A percentile compares a stretch with the other conserved stretches of the same genome.
These are phyloP conservation scores for Alouatta palliata DNA, from an alignment of 2,113 vertebrate species.

Conservation along the genomic window DNA sequence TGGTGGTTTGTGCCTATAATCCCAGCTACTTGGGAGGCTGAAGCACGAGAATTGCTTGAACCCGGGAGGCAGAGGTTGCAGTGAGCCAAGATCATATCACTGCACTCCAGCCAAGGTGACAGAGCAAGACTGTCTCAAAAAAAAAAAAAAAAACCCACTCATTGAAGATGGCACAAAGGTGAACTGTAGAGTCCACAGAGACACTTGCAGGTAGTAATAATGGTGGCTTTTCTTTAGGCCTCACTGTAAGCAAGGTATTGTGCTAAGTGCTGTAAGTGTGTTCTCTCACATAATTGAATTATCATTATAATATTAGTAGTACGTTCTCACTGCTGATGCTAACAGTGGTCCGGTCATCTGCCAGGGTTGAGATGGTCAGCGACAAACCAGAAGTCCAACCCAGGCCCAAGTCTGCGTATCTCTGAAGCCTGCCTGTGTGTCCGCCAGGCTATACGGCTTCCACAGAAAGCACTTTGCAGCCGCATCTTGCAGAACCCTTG, in stretches of 20 bases:
- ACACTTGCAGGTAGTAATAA: neutral
- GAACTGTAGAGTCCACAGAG: neutral
- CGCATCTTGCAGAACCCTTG: neutral
- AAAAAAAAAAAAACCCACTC: neutral
- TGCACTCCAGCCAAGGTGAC: too few relatives aligned
- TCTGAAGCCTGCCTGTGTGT: accelerated
- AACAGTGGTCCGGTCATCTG: neutral
- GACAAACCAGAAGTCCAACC: neutral
- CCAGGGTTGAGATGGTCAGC: neutral
- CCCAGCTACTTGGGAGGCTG: too few relatives aligned
- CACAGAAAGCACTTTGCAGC: neutral
- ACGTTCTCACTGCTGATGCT: neutral
- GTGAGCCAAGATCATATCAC: too few relatives aligned
- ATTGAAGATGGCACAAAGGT: neutral
- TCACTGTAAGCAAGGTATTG: too few relatives aligned
- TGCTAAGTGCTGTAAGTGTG: neutral
- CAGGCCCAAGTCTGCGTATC: neutral
- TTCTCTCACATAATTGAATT: neutral
- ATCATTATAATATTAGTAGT: neutral
- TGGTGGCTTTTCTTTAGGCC: neutral
- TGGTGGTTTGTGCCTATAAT: too few relatives aligned
- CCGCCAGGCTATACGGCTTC: neutral
- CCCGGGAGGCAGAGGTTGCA: too few relatives aligned
- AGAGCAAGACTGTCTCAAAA: too few relatives aligned
- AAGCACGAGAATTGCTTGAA: too few relatives aligned